These are phyloP conservation scores for Drosophila rhopaloa DNA, from an alignment of 1,140 invertebrate genomes.

Conservation along the genomic window DNA sequence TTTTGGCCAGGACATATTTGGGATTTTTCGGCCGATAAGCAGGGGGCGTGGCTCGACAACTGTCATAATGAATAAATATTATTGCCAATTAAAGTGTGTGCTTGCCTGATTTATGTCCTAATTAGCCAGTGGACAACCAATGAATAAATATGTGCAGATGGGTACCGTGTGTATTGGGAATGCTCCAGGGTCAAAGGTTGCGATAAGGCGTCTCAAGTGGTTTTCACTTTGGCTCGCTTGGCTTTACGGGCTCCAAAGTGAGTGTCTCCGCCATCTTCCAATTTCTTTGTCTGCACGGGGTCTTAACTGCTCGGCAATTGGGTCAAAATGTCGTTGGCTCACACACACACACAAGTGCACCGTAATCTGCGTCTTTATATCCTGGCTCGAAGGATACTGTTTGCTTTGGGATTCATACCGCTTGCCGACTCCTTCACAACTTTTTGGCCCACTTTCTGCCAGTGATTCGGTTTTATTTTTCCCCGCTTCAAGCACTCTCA, in stretches of 20 bases:
- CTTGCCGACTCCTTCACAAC: conserved; percentile 9
- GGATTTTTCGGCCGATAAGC: background rate
- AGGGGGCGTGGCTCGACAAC: background rate
- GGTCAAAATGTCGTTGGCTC: conserved; percentile 11
- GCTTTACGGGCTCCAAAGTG: background rate
- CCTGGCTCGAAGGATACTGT: conserved; percentile 6
- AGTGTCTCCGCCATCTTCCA: background rate
- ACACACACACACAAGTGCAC: background rate
- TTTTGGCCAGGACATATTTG: conserved; percentile 3
- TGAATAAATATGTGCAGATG: background rate
- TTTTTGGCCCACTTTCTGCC: conserved; percentile 6
- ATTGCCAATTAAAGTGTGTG: conserved; percentile 5
- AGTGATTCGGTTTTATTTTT: background rate
- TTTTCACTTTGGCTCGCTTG: conserved; percentile 4
- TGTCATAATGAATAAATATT: conserved; percentile 6
- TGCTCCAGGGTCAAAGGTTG: background rate
- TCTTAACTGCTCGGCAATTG: conserved; percentile 10
- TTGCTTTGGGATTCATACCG: conserved; percentile 9
- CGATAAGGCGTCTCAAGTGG: conserved; percentile 6
- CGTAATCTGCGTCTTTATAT: conserved; percentile 14
- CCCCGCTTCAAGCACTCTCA: background rate
- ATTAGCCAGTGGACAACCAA: background rate
- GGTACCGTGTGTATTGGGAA: background rate
- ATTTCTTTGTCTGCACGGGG: background rate
- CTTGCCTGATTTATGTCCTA: background rate